Percentiles rank a stretch among this genome's conserved stretches.
Conservation (phyloP, 2,888 invertebrate species). For the Parasteatoda lunata region DNA sequence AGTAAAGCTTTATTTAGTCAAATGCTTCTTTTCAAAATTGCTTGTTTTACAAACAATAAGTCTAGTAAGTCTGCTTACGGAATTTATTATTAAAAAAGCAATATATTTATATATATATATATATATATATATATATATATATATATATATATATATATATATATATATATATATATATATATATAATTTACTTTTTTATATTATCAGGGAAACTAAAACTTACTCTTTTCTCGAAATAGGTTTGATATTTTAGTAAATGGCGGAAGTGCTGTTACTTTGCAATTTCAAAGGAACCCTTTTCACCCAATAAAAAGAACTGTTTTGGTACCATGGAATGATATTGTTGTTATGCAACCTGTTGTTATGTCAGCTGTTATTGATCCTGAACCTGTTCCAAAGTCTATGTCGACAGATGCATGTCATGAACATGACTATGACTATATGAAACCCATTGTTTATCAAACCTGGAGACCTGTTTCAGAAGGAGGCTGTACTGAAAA, state of each 20-base stretch:
- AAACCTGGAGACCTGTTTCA: conserved; percentile 96
- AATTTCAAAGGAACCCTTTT: conserved; percentile 94
- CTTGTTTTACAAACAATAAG: too few species aligned
- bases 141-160: too few species aligned
- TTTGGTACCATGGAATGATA: conserved; percentile 96
- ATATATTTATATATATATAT: too few species aligned
- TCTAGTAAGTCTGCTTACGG: too few species aligned
- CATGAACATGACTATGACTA: conserved; percentile 90
- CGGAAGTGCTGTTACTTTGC: conserved; percentile 96
- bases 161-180: too few species aligned
- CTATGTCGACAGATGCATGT: conserved; percentile 81
- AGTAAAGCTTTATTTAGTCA: too few species aligned
- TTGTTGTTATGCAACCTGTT: conserved; percentile 90
- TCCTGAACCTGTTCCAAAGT: conserved; percentile 77
- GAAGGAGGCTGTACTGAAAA: conserved; percentile 94
- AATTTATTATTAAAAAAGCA: too few species aligned
- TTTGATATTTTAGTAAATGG: conserved; percentile 99
- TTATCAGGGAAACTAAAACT: too few species aligned
- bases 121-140: too few species aligned
- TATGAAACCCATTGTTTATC: conserved; percentile 93
- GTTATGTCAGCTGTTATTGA: conserved; percentile 79
- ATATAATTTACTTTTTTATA: too few species aligned
- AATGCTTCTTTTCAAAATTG: too few species aligned
- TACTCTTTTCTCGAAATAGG: conserved; percentile 71
- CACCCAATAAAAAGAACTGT: conserved; percentile 90